A percentile compares a stretch with the other conserved stretches of the same genome.
phyloP scores from a whole-genome alignment of 2,888 invertebrate species.

The Octodonta nipae region DNA sequence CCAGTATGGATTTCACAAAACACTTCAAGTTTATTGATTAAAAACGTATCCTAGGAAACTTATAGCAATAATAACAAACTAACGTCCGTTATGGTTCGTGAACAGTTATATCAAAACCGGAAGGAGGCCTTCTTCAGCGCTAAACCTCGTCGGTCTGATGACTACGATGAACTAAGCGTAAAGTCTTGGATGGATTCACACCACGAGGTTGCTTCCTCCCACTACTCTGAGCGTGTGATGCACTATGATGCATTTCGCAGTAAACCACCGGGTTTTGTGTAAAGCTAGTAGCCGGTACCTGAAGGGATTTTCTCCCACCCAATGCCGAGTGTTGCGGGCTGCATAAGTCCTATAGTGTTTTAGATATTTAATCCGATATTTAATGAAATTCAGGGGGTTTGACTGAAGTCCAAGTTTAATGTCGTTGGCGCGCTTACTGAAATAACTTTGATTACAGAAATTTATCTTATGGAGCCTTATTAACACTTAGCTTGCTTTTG shows the following conservation, averaged over 20 bases:
- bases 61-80: slow-evolving; percentile 14
- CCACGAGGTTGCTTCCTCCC: slow-evolving; percentile 15
- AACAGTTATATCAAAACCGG: slow-evolving; percentile 2
- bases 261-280: slow-evolving; percentile 18
- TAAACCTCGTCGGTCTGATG: too few species aligned
- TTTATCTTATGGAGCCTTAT: too few species aligned
- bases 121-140: too few species aligned
- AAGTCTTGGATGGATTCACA: slow-evolving; percentile 7
- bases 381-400: too few species aligned
- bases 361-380: too few species aligned
- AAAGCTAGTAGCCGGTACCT: slow-evolving; percentile 17
- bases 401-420: too few species aligned
- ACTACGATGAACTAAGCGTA: slow-evolving; percentile 9
- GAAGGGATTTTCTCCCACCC: too few species aligned
- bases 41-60: slow-evolving; percentile 11
- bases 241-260: slow-evolving; percentile 18
- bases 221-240: slow-evolving; percentile 17
- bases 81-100: slow-evolving; percentile 9
- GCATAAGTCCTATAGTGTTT: too few species aligned
- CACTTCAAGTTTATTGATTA: slow-evolving; percentile 8
- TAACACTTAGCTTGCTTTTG: too few species aligned
- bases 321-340: too few species aligned
- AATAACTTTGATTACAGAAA: too few species aligned
- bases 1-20: slow-evolving; percentile 9
- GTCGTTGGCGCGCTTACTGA: too few species aligned